Evolutionary conservation across 23 tunicate species (phyloP).

Genomic region (Trididemnum clinides): DNA sequence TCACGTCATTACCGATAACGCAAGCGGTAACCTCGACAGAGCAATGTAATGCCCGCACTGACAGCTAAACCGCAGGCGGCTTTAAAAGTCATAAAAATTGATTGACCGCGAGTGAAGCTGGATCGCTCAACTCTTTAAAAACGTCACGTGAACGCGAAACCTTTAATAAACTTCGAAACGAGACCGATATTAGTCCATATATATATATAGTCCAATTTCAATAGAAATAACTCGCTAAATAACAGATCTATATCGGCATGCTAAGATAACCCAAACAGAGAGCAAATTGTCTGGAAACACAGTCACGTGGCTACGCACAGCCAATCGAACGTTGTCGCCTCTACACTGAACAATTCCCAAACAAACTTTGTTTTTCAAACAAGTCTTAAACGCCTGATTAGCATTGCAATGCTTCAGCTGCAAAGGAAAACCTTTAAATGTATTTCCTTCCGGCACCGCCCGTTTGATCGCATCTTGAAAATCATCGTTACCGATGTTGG

Average conservation of each 20-base stretch:
- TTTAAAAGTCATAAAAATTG: too few relatives aligned
- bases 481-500: constrained; percentile 78
- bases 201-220: too few relatives aligned
- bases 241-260: constrained; percentile 83
- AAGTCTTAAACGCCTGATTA: constrained; percentile 51
- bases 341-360: constrained; percentile 73
- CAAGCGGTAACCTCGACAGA: too few relatives aligned
- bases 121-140: too few relatives aligned
- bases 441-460: constrained; percentile 85
- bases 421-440: constrained; percentile 91
- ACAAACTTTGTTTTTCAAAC: constrained; percentile 68
- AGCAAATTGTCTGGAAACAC: constrained; percentile 84
- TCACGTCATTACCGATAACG: too few relatives aligned
- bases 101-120: too few relatives aligned
- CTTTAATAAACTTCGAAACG: too few relatives aligned
- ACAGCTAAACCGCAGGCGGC: too few relatives aligned
- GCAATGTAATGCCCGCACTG: too few relatives aligned
- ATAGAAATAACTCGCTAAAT: too few relatives aligned
- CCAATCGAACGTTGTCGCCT: constrained; percentile 74
- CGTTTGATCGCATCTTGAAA: constrained; percentile 86
- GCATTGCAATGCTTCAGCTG: constrained; percentile 77
- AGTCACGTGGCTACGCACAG: constrained; percentile 60
- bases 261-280: constrained; percentile 88
- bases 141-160: too few relatives aligned
- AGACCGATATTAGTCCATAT: too few relatives aligned